Evolutionary conservation across 2,888 invertebrate species (phyloP), one percentile per base, ranked within the genome.

Genomic region (Drosophila hamatofila): DNA sequence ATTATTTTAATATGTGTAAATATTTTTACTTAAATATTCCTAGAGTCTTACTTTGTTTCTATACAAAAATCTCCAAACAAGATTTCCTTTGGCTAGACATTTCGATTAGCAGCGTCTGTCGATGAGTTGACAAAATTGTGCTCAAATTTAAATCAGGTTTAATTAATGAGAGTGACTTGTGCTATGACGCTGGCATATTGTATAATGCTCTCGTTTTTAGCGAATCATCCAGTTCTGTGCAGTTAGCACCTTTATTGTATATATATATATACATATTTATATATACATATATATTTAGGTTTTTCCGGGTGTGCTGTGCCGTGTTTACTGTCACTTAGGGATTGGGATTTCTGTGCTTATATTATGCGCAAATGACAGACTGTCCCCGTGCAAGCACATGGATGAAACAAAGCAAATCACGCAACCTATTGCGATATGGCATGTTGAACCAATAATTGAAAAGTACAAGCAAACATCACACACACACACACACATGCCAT

Each of bases 381-480:
- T 82, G 78, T 66, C 73, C 71, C 62, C 42, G 48, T 67, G 67
- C 81, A 73, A 83, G 76, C 75, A 83, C 71, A 73, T 51, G 55
- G 60, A 67, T 65, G 61, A 78, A 75, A 71, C 83, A 71, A 79
- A 78, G 69, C 67, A 81, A 83, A 83, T 86, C 83, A 83, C 83
- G 83, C 83, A 79, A 86, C 37, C 69, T 54, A 66, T 54, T 54
- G 39, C 70, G 64, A 58, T 52, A 16, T 35, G 25, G 35, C 81
- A 76, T 72, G 74, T 73, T 64, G 52, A 62, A 62, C 68, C 75
- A 74, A 81, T 86, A 84, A 84, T 84, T 86, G 87, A 86, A 84
- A 83, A 81, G 61, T 80, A 41, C 67, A 33, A 49, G 57, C 58
- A 49, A 41, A 57, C 49, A 25, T 23, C 39, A 27, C 21, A 5